Conservation (phyloP, 2,888 invertebrate species). For the Branchipolynoe longqiensis region DNA sequence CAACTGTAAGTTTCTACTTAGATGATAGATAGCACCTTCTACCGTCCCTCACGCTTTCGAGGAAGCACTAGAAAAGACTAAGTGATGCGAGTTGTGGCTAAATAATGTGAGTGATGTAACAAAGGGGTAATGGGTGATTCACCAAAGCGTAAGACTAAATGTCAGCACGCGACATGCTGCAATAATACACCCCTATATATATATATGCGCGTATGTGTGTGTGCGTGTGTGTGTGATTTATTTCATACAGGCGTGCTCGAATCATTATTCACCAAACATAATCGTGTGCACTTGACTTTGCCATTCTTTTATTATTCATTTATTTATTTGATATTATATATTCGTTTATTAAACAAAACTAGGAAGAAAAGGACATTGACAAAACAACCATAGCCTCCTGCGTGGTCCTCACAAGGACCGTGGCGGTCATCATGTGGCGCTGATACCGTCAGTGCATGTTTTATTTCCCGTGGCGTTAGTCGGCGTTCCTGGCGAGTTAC, state of each 20-base stretch:
- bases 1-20: constrained; percentile 36
- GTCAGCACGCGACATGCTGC: not conserved
- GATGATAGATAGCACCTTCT: constrained; percentile 1
- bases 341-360: too few relatives aligned
- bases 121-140: not conserved
- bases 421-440: not conserved
- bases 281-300: constrained; percentile 47
- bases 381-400: not conserved
- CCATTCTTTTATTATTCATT: not conserved
- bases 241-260: not conserved
- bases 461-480: not conserved
- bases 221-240: too few relatives aligned
- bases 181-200: too few relatives aligned
- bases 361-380: too few relatives aligned
- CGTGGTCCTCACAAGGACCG: not conserved
- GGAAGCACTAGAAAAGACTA: constrained; percentile 10
- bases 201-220: too few relatives aligned
- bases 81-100: not conserved
- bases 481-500: not conserved
- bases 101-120: not conserved
- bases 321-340: not conserved
- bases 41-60: not conserved
- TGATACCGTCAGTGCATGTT: not conserved
- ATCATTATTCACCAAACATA: not conserved
- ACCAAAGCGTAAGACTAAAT: not conserved